These are phyloP conservation scores for Synergus laeviventris DNA, from an alignment of 2,888 invertebrate species.

Conservation along the genomic window DNA sequence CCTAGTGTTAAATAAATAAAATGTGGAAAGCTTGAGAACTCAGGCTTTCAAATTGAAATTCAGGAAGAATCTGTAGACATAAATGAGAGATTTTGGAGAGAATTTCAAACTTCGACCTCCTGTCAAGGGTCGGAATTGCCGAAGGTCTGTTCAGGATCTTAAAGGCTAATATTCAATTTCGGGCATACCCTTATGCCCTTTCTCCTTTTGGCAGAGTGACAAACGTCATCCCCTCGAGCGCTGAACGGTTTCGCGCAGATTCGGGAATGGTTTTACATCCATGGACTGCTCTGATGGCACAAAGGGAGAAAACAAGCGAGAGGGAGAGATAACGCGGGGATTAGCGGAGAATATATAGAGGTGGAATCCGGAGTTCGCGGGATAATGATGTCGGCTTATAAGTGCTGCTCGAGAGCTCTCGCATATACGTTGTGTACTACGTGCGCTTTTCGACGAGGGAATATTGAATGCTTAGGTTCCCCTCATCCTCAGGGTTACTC, in stretches of 20 bases:
- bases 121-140: constrained; percentile 14
- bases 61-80: background rate
- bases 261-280: constrained; percentile 10
- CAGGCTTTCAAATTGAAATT: background rate
- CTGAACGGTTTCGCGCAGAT: constrained; percentile 11
- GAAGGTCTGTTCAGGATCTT: constrained; percentile 25
- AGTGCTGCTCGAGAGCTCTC: constrained; percentile 33
- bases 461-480: constrained; percentile 33
- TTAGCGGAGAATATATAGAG: constrained; percentile 50
- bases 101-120: constrained; percentile 9
- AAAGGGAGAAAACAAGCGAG: constrained; percentile 19
- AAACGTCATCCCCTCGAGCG: constrained; percentile 10
- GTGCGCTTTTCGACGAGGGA: constrained; percentile 33
- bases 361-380: constrained; percentile 60
- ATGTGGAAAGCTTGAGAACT: too few species aligned
- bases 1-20: too few species aligned
- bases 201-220: constrained; percentile 8
- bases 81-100: background rate
- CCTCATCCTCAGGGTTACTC: constrained; percentile 31
- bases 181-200: background rate
- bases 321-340: constrained; percentile 53
- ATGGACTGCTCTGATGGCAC: background rate
- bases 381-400: constrained; percentile 58
- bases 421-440: constrained; percentile 26
- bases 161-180: constrained; percentile 31